Conservation (phyloP, 2,113 vertebrate species). For the Equus przewalskii region DNA sequence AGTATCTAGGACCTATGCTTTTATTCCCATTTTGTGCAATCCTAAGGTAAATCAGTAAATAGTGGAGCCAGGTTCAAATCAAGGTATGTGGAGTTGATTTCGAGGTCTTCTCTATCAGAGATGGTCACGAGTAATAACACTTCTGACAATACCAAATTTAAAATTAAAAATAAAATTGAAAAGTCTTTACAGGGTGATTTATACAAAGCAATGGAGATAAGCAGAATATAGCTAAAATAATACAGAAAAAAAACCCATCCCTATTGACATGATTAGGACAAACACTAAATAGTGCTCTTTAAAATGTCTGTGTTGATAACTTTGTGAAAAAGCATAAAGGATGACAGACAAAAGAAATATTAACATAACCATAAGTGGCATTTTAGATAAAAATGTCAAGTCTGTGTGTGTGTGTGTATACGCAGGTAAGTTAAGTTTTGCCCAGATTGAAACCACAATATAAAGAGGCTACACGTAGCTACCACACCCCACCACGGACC, state of each 20-base stretch:
- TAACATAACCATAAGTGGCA: background rate
- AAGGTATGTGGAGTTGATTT: background rate
- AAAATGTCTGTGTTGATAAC: background rate
- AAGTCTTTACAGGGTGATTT: background rate
- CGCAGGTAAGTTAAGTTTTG: background rate
- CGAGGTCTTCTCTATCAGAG: background rate
- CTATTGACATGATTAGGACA: background rate
- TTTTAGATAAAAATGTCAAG: background rate
- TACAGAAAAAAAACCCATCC: background rate
- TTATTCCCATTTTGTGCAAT: background rate
- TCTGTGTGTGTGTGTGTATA: background rate
- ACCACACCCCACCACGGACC: background rate
- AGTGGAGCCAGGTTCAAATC: background rate
- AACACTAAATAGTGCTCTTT: background rate
- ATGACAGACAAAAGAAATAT: background rate
- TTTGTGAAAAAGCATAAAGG: background rate
- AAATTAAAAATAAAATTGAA: constrained; percentile 1
- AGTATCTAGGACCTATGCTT: background rate
- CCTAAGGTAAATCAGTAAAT: background rate
- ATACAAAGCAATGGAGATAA: constrained; percentile 2
- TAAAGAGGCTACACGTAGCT: background rate
- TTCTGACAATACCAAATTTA: background rate
- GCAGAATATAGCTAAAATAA: background rate
- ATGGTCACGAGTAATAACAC: background rate
- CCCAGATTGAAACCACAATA: background rate